Conservation (phyloP, 2,797 vertebrate species). For the Melanotaenia maccullochi region DNA sequence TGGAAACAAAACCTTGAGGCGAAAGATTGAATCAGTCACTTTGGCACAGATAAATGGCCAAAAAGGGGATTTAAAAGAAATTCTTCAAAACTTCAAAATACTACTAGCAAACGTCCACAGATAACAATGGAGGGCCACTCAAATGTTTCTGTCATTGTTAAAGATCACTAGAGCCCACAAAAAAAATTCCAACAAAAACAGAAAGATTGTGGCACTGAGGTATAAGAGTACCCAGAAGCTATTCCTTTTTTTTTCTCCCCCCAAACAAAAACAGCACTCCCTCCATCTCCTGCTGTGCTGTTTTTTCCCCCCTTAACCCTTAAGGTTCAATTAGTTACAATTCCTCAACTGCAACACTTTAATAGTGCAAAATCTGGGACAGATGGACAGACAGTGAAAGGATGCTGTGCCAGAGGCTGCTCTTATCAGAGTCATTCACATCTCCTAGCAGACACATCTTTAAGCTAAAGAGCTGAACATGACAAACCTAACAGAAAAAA, state of each 20-base stretch:
- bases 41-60: too few species aligned
- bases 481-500: constrained; percentile 34
- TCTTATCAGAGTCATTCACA: constrained; percentile 64
- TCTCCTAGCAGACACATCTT: constrained; percentile 39
- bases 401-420: constrained; percentile 70
- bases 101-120: neutral
- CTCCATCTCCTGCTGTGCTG: constrained; percentile 40
- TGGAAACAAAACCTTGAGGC: neutral
- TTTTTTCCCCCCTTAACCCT: constrained; percentile 62
- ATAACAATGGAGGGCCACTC: neutral
- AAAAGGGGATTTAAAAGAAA: neutral
- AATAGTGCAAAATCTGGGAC: constrained; percentile 80
- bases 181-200: neutral
- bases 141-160: neutral
- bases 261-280: constrained; percentile 34
- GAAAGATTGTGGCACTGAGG: constrained; percentile 29
- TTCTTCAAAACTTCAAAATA: neutral
- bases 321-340: constrained; percentile 81
- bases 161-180: neutral
- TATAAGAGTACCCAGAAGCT: constrained; percentile 31
- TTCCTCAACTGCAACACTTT: constrained; percentile 75
- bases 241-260: neutral
- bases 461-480: constrained; percentile 40
- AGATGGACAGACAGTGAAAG: constrained; percentile 69
- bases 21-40: too few species aligned